Percentiles rank a stretch among this genome's conserved stretches.
These are phyloP conservation scores for Oostethus manadensis DNA, from an alignment of 2,113 vertebrate species.

Conservation along the genomic window DNA sequence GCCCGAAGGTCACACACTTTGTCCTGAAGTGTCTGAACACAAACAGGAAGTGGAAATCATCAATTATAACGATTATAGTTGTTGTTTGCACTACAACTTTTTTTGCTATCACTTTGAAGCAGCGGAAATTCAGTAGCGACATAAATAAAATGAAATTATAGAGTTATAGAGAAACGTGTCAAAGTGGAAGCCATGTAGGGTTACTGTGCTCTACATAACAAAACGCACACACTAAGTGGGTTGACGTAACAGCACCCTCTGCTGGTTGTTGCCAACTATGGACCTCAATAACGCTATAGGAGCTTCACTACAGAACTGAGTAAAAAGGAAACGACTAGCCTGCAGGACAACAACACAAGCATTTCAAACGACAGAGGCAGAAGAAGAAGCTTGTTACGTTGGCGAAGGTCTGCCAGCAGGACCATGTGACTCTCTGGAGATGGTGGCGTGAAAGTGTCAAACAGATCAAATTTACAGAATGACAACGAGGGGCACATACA, in stretches of 20 bases:
- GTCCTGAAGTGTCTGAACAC: constrained; percentile 73
- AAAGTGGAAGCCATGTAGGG: too few species aligned
- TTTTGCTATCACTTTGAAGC: not conserved
- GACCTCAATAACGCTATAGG: not conserved
- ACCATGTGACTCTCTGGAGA: constrained; percentile 61
- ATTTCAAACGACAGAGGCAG: constrained; percentile 1
- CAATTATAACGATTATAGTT: too few species aligned
- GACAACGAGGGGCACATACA: not conserved
- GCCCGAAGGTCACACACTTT: constrained; percentile 67
- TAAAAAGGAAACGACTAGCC: not conserved
- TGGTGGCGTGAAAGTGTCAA: not conserved
- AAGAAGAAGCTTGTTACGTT: constrained; percentile 50
- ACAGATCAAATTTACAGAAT: not conserved
- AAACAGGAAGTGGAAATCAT: not conserved
- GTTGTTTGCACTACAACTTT: not conserved
- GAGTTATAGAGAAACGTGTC: too few species aligned
- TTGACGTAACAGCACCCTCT: not conserved
- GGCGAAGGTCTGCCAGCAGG: constrained; percentile 50
- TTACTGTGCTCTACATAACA: not conserved
- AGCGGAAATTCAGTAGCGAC: not conserved
- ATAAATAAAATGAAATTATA: too few species aligned
- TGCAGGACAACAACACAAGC: not conserved
- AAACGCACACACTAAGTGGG: not conserved
- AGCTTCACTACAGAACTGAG: not conserved
- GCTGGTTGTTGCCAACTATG: not conserved